phyloP scores from a whole-genome alignment of 2,888 invertebrate genomes.

The Acrobasis suavella region DNA sequence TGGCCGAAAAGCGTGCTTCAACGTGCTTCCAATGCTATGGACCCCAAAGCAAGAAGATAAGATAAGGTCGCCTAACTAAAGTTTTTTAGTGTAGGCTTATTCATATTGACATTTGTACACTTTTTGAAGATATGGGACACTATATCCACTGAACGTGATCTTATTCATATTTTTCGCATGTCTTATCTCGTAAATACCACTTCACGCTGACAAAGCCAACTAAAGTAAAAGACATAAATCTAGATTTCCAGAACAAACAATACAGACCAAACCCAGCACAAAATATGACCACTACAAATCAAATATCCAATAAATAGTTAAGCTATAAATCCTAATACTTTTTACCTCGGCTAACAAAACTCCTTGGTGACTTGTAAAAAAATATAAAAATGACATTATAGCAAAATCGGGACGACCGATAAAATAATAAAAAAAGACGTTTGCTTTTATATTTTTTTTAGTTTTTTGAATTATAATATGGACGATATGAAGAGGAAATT shows the following conservation, averaged over 20 bases:
- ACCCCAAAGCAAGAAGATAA: no score
- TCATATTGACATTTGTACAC: no score
- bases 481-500: background rate
- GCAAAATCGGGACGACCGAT: slow-evolving; percentile 4
- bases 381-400: slow-evolving; percentile 1
- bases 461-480: slow-evolving; percentile 13
- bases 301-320: slow-evolving; percentile 4
- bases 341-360: background rate
- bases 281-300: slow-evolving; percentile 7
- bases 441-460: slow-evolving; percentile 8
- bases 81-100: no score
- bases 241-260: background rate
- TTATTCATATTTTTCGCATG: background rate
- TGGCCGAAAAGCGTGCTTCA: no score
- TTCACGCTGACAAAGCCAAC: background rate
- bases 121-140: no score
- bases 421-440: slow-evolving; percentile 16
- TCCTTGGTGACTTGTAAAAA: slow-evolving; percentile 1
- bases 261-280: background rate
- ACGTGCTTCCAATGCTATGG: no score
- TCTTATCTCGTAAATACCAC: background rate
- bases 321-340: slow-evolving; percentile 1
- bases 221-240: background rate
- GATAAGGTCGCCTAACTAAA: no score
- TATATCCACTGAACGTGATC: background rate